Evolutionary conservation across 2,113 vertebrate genomes (phyloP).

Genomic region (Pungitius pungitius): DNA sequence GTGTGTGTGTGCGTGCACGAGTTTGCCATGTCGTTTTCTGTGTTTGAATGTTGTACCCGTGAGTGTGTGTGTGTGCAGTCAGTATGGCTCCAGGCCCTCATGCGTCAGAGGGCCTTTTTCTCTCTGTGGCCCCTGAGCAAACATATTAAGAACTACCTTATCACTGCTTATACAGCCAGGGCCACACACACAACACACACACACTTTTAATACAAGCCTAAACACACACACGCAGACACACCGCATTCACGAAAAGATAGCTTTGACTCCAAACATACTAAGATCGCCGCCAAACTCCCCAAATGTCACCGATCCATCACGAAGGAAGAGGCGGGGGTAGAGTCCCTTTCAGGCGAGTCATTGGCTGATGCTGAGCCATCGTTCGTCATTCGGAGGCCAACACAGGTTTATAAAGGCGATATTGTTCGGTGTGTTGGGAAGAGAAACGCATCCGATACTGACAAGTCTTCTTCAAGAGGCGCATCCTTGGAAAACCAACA

Average conservation of each 20-base stretch:
- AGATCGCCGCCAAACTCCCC: constrained; percentile 74
- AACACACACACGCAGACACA: constrained; percentile 62
- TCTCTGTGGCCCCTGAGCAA: constrained; percentile 77
- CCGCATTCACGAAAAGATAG: constrained; percentile 68
- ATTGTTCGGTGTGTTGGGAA: background rate
- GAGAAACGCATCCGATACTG: constrained; percentile 29
- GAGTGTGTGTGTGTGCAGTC: constrained; percentile 33
- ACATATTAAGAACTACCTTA: constrained; percentile 83
- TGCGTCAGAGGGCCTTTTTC: constrained; percentile 81
- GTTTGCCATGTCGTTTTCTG: constrained; percentile 47
- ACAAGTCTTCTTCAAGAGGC: constrained; percentile 83
- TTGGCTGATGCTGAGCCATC: constrained; percentile 51
- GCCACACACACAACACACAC: constrained; percentile 57
- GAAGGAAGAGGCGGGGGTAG: constrained; percentile 33
- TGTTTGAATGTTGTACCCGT: constrained; percentile 54
- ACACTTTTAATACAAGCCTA: constrained; percentile 58
- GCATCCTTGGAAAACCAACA: constrained; percentile 62
- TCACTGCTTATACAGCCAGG: constrained; percentile 80
- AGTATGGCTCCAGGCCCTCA: constrained; percentile 69
- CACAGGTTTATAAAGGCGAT: constrained; percentile 65
- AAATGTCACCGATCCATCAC: constrained; percentile 78
- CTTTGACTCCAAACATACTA: constrained; percentile 73
- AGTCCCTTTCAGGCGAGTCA: constrained; percentile 3
- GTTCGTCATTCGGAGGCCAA: background rate
- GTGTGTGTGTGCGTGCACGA: constrained; percentile 29